Conservation (phyloP, 2,113 vertebrate genomes). For the Arizona elegans region DNA sequence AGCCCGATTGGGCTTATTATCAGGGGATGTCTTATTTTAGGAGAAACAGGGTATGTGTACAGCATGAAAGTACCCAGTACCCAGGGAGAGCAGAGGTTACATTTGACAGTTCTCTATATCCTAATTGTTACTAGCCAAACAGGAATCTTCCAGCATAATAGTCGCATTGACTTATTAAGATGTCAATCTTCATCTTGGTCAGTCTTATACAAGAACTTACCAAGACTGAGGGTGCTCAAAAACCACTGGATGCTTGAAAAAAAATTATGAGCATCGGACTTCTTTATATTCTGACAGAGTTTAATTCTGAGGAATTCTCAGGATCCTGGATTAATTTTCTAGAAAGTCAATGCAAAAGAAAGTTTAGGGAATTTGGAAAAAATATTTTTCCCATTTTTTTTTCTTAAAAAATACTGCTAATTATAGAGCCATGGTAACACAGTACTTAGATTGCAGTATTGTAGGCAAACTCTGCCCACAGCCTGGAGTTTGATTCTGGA, state of each 20-base stretch:
- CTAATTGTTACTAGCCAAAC: neutral
- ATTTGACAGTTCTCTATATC: neutral
- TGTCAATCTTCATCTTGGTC: neutral
- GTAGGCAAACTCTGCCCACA: neutral
- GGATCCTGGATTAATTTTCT: neutral
- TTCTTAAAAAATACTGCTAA: neutral
- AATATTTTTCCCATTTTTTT: neutral
- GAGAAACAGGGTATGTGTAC: neutral
- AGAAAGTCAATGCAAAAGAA: neutral
- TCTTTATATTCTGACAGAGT: neutral
- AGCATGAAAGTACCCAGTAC: neutral
- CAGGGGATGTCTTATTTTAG: no score
- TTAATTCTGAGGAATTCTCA: neutral
- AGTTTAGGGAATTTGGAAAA: neutral
- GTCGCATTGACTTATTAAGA: neutral
- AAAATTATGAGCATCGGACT: neutral
- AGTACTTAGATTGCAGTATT: neutral
- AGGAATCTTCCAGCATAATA: neutral
- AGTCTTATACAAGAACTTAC: neutral
- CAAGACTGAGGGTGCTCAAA: neutral
- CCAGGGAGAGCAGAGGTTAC: neutral
- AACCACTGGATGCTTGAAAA: neutral
- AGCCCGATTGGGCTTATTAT: no score
- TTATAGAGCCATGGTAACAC: neutral
- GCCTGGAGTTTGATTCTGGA: neutral